Evolutionary conservation across 2,113 vertebrate species (phyloP), one percentile per base, ranked within the genome.

Genomic region (Chlorocebus sabaeus): DNA sequence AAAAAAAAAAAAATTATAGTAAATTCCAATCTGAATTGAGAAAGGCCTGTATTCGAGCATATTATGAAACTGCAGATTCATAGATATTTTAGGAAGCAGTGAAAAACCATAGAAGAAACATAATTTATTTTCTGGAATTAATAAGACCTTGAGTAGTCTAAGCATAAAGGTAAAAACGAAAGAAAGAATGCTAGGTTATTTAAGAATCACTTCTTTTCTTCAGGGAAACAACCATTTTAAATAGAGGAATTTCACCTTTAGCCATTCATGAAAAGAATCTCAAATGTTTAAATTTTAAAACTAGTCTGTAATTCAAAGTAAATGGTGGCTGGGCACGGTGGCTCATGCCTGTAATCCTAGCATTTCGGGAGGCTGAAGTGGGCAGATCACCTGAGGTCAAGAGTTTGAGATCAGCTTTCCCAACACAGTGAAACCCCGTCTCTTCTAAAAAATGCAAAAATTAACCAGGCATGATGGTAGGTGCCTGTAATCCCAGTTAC

Each of bases 251-350:
- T 96, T 79, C 50, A 87, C 8, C 32, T 17, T 90, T 45, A 95
- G n/a, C 59, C 30, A 85, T 82, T 91, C 52, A 95, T 89, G 52
- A 97, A 95, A 95, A 90, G 84, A 95, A 90, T 80, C 50, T 96
- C 76, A 67, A 68, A 82, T 73, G 45, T n/a, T 83, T 93, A 17
- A 87, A 91, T 59, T 80, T 96, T 90, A 90, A 80, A 84, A n/a
- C 7, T 79, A 92, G 80, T 70, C n/a, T 90, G 7, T 75, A 96
- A 89, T 80, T 96, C 27, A 94, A 82, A 84, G 86, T 83, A 91
- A 92, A 90, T 70, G 13, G 61, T 64, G 25, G 27, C 27, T 5
- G 2, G 61, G 27, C 12, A 13, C 6, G 6, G 61, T 64, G 61
- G 30, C 61, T 64, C 61, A 32, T 2, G 5, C 61, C 61, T 64